Percentiles rank a stretch among this genome's conserved stretches.
phyloP scores from a whole-genome alignment of 2,888 invertebrate genomes.

The Philopedon plagiatum region DNA sequence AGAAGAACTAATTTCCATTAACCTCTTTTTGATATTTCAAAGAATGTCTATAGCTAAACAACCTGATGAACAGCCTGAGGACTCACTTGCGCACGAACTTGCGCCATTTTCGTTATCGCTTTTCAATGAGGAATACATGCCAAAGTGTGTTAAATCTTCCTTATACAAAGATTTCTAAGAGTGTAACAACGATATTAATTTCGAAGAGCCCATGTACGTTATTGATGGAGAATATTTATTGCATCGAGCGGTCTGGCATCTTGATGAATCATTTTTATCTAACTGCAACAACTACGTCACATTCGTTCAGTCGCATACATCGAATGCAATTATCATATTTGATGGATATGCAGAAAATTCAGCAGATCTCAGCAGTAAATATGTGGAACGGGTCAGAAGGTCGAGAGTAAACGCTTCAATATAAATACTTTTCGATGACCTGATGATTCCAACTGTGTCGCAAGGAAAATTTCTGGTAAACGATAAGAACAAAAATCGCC shows the following conservation, averaged over 20 bases:
- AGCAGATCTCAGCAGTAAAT: conserved; percentile 53
- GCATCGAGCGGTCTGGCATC: conserved; percentile 53
- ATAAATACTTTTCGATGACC: conserved; percentile 42
- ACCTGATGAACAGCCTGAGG: too few relatives aligned
- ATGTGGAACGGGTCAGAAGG: conserved; percentile 54
- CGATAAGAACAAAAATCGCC: conserved; percentile 52
- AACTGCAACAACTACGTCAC: conserved; percentile 52
- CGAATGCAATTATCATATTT: conserved; percentile 48
- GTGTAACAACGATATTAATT: conserved; percentile 22
- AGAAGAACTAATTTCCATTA: too few relatives aligned
- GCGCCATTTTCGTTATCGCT: not conserved
- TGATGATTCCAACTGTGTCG: conserved; percentile 49
- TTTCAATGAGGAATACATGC: conserved; percentile 5
- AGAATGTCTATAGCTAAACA: too few relatives aligned
- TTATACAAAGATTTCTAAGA: conserved; percentile 50
- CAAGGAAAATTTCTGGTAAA: conserved; percentile 52
- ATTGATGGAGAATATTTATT: conserved; percentile 55
- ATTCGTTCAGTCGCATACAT: conserved; percentile 46
- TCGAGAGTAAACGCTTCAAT: conserved; percentile 53
- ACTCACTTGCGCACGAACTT: too few relatives aligned
- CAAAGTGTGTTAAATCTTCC: conserved; percentile 43
- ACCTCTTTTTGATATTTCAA: too few relatives aligned
- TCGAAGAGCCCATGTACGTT: conserved; percentile 48
- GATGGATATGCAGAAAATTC: conserved; percentile 54
- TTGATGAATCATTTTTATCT: conserved; percentile 47